A percentile compares a stretch with the other conserved stretches of the same genome.
Conservation (phyloP, 2,888 invertebrate species). For the Meloe dianella region DNA sequence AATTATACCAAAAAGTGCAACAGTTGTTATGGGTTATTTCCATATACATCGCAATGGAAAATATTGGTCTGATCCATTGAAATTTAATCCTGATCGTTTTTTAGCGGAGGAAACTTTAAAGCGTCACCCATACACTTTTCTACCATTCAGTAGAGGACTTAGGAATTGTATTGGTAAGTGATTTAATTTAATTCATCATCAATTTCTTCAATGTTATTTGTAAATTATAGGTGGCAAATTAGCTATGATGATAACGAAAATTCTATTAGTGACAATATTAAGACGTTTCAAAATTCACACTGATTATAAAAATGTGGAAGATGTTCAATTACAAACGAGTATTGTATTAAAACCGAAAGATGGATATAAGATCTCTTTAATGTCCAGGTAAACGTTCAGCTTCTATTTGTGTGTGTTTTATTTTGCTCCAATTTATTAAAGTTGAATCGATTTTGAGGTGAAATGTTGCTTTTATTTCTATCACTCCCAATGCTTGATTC, state of each 20-base stretch:
- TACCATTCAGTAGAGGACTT: constrained; percentile 61
- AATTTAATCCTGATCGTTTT: constrained; percentile 68
- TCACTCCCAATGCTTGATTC: no score
- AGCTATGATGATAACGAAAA: constrained; percentile 44
- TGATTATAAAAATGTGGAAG: constrained; percentile 41
- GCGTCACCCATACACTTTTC: constrained; percentile 61
- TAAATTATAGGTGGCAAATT: constrained; percentile 42
- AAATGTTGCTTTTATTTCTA: no score
- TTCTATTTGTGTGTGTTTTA: no score
- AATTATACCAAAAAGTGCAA: constrained; percentile 35
- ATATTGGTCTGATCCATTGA: constrained; percentile 65
- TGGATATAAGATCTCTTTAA: constrained; percentile 45
- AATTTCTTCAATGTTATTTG: no score
- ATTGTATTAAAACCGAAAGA: constrained; percentile 44
- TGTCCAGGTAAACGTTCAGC: constrained; percentile 28
- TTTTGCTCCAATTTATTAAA: no score
- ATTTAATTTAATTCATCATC: constrained; percentile 8
- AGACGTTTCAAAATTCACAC: constrained; percentile 42
- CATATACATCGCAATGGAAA: constrained; percentile 56
- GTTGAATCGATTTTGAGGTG: no score
- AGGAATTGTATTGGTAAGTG: constrained; percentile 63
- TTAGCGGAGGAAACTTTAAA: constrained; percentile 60
- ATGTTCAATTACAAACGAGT: constrained; percentile 44
- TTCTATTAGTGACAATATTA: constrained; percentile 37
- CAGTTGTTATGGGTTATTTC: constrained; percentile 38